Conservation (phyloP, 1,140 invertebrate genomes). For the Penaeus chinensis region DNA sequence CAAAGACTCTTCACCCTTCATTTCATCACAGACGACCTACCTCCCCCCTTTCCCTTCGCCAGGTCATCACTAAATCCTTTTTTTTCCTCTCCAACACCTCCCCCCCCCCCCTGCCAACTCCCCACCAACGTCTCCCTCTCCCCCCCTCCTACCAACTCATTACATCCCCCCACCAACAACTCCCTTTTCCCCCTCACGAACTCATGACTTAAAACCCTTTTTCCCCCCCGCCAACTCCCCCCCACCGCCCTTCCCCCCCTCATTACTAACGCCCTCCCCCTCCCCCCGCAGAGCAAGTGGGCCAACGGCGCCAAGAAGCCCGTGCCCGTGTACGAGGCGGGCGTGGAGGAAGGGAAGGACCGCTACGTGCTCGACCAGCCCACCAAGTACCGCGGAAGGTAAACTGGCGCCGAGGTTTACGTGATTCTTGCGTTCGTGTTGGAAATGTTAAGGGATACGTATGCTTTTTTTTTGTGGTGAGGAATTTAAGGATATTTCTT, state of each 20-base stretch:
- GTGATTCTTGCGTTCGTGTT: no score
- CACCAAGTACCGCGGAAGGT: slow-evolving; percentile 58
- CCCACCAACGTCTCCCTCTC: no score
- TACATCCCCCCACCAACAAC: no score
- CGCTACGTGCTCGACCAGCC: slow-evolving; percentile 65
- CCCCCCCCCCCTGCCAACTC: no score
- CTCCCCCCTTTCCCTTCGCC: no score
- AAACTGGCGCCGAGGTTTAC: no score
- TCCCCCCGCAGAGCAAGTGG: slow-evolving; percentile 72
- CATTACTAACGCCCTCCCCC: neutral
- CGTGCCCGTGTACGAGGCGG: slow-evolving; percentile 52
- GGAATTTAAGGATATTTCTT: neutral
- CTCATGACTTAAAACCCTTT: no score
- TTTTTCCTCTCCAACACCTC: neutral
- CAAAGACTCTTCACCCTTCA: neutral
- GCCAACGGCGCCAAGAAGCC: slow-evolving; percentile 65
- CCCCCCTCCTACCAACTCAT: no score
- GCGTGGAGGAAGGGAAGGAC: slow-evolving; percentile 58
- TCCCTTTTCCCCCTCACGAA: no score
- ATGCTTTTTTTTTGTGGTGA: neutral
- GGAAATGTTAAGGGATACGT: no score
- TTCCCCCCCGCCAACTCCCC: neutral
- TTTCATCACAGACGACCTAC: neutral
- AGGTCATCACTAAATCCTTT: no score
- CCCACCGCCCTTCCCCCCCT: neutral